Base-by-base conservation (phyloP, 2,797 vertebrate species). In the Clarias fuscus region DNA sequence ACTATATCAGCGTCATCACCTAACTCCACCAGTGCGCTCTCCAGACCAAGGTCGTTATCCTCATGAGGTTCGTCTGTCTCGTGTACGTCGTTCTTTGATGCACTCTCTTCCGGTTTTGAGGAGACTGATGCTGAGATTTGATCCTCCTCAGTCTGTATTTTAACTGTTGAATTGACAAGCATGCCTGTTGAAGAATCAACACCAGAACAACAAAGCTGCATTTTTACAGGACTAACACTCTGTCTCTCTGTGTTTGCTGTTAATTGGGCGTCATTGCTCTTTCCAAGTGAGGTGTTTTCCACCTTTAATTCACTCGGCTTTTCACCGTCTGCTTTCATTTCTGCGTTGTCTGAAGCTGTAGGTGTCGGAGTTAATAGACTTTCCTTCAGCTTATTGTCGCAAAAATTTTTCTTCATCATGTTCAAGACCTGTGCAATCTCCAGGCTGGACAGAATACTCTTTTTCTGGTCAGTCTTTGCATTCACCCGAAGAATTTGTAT, bases 1-100 rank as follows among this genome's bases (percentile, higher is more conserved):
- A 89, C 82, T 24, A 81, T 71, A 37, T 68, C 86, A 18, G 84
- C 79, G 58, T 77, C 85, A 33, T 84, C 64, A 53, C 8, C n/a
- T 13, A 53, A 53, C n/a, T 30, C 22, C 20, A 13, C 86, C 61
- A 84, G 86, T 61, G 86, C 71, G 7, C 53, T 59, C 20, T 82
- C 61, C 56, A 82, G 81, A 64, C 22, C 65, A 24, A 22, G 22
- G 40, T 58, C 56, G 14, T 84, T 71, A 24, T 68, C n/a, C 37
- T 58, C 62, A 10, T 18, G 2, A n/a, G 3, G 11, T 62, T 79
- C 7, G 58, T 81, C 22, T 11, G 37, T 58, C 18, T 86, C 83
- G 30, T 58, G 33, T n/a, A 33, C 71, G 10, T n/a, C 17, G 33
- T n/a, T 27, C 15, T 27, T 48, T 20, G 20, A 68, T 1, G 18